Evolutionary conservation across 2,797 vertebrate species (phyloP), one percentile per base, ranked within the genome.

Genomic region (Sebastes diploproa): DNA sequence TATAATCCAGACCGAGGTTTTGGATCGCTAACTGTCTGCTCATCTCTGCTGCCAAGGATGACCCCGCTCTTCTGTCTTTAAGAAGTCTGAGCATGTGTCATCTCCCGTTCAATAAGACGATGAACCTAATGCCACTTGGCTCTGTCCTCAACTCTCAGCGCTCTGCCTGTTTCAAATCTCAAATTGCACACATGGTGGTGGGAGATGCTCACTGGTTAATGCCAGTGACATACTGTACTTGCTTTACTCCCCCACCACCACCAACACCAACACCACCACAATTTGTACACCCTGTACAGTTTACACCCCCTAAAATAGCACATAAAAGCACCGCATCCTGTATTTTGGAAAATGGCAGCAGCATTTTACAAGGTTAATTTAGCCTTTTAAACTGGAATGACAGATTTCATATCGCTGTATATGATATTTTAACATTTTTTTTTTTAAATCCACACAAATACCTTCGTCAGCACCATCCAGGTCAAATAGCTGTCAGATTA

Each of bases 401-500:
- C 18, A 86, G 5, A 77, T 66, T 73, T 73, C 16, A 46, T 27
- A 34, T 55, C 5, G 6, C 25, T 18, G 22, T 18, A 42, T 36
- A 5, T 32, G 20, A 69, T 64, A n/a, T 38, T 73, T 7, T 16
- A 25, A 32, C 13, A 71, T 60, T 74, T 27, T 52, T 18, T 8
- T 6, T 8, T 6, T 42, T 3, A 3, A 63, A 59, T 22, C n/a
- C 50, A 34, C 38, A 77, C 27, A 54, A 50, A 80, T 62, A 32
- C 38, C 25, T 64, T 59, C 3, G 3, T 54, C 38, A 72, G 59
- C 29, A 23, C 6, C 42, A 62, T 68, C 71, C 22, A 70, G 63
- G 78, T 75, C 29, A 54, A 77, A 85, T 30, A 62, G 42, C 72
- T 83, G 63, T 70, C 72, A 59, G 75, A 82, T 81, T 82, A 66